Percentiles rank a stretch among this genome's conserved stretches.
Evolutionary conservation across 2,797 vertebrate genomes (phyloP).

Genomic region (Poecilia picta): DNA sequence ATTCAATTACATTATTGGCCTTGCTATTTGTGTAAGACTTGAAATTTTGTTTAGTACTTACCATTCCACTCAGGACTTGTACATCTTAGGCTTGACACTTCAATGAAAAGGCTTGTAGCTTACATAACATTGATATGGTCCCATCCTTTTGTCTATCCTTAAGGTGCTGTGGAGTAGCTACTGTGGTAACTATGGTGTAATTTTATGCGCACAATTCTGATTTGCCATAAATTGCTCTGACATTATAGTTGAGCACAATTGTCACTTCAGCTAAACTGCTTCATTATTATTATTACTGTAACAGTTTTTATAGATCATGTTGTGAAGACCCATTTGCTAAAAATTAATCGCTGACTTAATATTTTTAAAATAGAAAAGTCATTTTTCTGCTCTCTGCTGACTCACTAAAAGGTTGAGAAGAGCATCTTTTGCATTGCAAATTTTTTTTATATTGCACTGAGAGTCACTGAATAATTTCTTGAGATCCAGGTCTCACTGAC

Average conservation of each 20-base stretch:
- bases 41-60: background rate
- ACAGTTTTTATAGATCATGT: background rate
- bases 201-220: background rate
- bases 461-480: background rate
- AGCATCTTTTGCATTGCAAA: background rate
- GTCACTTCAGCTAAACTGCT: background rate
- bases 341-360: background rate
- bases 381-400: background rate
- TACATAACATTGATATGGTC: background rate
- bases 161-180: background rate
- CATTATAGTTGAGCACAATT: background rate
- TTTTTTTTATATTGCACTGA: background rate
- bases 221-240: background rate
- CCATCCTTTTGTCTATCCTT: background rate
- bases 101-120: background rate
- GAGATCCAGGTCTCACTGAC: background rate
- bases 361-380: background rate
- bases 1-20: background rate
- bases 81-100: background rate
- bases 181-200: background rate
- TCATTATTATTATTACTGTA: background rate
- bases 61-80: background rate
- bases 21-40: background rate
- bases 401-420: background rate
- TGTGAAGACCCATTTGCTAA: background rate